A percentile compares a stretch with the other conserved stretches of the same genome.
These are phyloP conservation scores for Ricordea florida DNA, from an alignment of 92 coral and sea anemone species.

Conservation along the genomic window DNA sequence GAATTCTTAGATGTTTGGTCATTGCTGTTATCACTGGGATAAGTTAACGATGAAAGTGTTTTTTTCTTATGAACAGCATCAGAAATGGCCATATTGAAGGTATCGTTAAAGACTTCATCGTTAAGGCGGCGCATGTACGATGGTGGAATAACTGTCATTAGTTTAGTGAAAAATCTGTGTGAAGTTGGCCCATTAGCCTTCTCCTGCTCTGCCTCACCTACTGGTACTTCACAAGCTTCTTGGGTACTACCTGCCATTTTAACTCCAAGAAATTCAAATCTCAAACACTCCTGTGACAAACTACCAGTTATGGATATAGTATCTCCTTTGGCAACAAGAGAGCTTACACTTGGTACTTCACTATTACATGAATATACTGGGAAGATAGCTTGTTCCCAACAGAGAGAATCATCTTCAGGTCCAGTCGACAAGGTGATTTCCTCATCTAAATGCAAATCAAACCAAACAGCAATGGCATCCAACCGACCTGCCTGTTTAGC, in stretches of 20 bases:
- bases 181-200: too few relatives aligned
- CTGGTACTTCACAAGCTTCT: neutral
- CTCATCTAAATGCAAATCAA: slow-evolving; percentile 83
- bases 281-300: slow-evolving; percentile 54
- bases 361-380: slow-evolving; percentile 52
- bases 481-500: slow-evolving; percentile 56
- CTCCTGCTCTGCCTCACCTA: too few relatives aligned
- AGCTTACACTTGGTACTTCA: neutral
- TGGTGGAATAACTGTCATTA: slow-evolving; percentile 58
- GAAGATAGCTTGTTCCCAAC: slow-evolving; percentile 99
- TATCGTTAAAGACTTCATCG: slow-evolving; percentile 54
- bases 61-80: too few relatives aligned
- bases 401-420: slow-evolving; percentile 78
- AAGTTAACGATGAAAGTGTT: too few relatives aligned
- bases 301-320: slow-evolving; percentile 29
- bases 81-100: slow-evolving; percentile 48
- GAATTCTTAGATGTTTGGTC: neutral
- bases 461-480: slow-evolving; percentile 95
- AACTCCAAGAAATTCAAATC: slow-evolving; percentile 45
- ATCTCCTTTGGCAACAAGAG: slow-evolving; percentile 47
- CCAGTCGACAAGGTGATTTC: slow-evolving; percentile 78
- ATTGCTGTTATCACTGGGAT: neutral
- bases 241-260: neutral
- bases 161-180: too few relatives aligned
- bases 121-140: slow-evolving; percentile 77